phyloP scores from a whole-genome alignment of 2,113 vertebrate species.

The Mionectes macconnelli region DNA sequence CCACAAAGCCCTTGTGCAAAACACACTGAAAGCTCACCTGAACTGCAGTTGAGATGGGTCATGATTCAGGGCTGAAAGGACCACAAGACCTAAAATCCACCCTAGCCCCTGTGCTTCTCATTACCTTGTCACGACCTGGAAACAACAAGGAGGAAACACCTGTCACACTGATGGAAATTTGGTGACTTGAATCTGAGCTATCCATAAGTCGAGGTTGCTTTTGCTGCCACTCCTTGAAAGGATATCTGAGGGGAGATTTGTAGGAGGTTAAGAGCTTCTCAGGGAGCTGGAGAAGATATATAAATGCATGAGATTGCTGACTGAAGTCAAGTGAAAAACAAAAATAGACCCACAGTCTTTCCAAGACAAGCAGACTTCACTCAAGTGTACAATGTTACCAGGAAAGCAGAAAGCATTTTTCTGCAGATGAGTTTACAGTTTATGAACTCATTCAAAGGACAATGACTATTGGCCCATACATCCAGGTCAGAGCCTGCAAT shows the following conservation, averaged over 20 bases:
- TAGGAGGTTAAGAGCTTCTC: not conserved
- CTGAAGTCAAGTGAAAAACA: not conserved
- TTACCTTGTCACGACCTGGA: not conserved
- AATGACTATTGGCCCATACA: not conserved
- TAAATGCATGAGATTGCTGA: not conserved
- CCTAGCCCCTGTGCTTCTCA: not conserved
- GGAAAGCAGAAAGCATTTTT: not conserved
- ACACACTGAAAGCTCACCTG: not conserved
- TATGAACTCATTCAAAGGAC: not conserved
- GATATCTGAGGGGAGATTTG: not conserved
- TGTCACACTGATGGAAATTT: not conserved
- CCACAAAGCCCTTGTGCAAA: not conserved
- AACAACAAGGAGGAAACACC: not conserved
- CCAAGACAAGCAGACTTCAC: not conserved
- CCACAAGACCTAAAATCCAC: not conserved
- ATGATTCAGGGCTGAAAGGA: not conserved
- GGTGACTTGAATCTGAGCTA: not conserved
- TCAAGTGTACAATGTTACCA: not conserved
- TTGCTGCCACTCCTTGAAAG: not conserved
- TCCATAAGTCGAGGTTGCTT: not conserved
- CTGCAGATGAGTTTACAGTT: not conserved
- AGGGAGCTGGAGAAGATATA: not conserved
- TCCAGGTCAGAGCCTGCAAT: not conserved
- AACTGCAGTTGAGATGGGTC: not conserved
- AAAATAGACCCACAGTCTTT: not conserved